Base-by-base conservation (phyloP, 1,140 invertebrate genomes). In the Tachypleus tridentatus region DNA sequence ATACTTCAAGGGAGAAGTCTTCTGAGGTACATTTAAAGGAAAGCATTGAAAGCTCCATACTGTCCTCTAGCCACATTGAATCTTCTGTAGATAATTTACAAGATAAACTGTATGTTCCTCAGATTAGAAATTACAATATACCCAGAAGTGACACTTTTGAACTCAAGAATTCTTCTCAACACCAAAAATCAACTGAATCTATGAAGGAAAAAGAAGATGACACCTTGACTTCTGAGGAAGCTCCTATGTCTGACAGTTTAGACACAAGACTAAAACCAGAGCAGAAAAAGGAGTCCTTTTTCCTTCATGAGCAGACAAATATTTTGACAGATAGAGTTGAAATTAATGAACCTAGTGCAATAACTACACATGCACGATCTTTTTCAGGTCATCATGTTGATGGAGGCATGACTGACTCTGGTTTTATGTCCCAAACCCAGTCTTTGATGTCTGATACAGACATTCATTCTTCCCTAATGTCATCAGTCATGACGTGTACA, bases 381-480 rank as follows among this genome's bases (percentile, higher is more conserved):
- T 62, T 29, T 29, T 29, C 29, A 29, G 29, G 29, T 2, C 29
- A 62, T 51, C 11, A 63, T 29, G 6, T 59, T 9, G 67, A 68
- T 68, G 64, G 64, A 11, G 65, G 64, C 54, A 68, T 68, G 67
- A 68, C 54, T 62, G 67, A 68, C 57, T 68, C 67, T 52, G 67
- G 67, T 4, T 68, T 68, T 63, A 63, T 68, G 64, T 66, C 67
- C 4, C 64, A 68, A 53, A 68, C 63, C 49, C 64, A 61, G 49
- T 65, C 63, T 51, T 47, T 65, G 4, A 47, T 68, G n/a, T 68
- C 67, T 51, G 67, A 68, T 47, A 61, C 67, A 4, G 64, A 57
- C 3, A 57, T 62, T 49, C 60, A 63, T 5, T 62, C 60, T 60
- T 68, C 67, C 5, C 49, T 52, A 60, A 47, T 68, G 4, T 58